A percentile compares a stretch with the other conserved stretches of the same genome.
Conservation (phyloP, 2,113 vertebrate species). For the Speoplatyrhinus poulsoni region DNA sequence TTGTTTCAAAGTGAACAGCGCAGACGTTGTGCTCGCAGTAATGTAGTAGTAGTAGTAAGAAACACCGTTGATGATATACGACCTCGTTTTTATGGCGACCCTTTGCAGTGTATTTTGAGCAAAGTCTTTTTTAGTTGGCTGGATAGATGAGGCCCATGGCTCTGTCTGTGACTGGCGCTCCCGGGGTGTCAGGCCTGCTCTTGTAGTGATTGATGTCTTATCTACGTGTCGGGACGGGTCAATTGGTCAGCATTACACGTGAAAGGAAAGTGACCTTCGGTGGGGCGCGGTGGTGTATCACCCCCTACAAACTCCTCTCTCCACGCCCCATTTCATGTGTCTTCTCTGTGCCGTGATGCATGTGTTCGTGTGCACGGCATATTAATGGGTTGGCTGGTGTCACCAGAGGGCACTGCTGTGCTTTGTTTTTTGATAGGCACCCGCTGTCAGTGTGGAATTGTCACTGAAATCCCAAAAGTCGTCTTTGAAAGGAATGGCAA, state of each 20-base stretch:
- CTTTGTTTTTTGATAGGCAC: constrained; percentile 63
- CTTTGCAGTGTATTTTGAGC: constrained; percentile 16
- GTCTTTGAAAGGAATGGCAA: constrained; percentile 31
- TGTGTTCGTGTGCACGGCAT: constrained; percentile 30
- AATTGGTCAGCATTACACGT: constrained; percentile 63
- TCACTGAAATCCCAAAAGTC: constrained; percentile 35
- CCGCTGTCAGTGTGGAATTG: constrained; percentile 34
- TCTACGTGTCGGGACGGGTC: constrained; percentile 50
- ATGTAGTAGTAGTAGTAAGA: background rate
- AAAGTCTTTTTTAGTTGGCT: constrained; percentile 33
- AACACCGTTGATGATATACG: constrained; percentile 14
- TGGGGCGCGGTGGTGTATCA: constrained; percentile 20
- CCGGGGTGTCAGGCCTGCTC: constrained; percentile 40
- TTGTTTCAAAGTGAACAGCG: background rate
- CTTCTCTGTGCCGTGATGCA: constrained; percentile 37
- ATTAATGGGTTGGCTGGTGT: constrained; percentile 64
- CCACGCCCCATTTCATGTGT: constrained; percentile 37
- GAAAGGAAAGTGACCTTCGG: constrained; percentile 59
- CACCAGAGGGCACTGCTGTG: constrained; percentile 77
- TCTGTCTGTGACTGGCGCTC: constrained; percentile 41
- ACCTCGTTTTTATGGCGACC: background rate
- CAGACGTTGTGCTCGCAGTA: background rate
- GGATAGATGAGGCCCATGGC: constrained; percentile 53
- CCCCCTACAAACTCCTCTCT: constrained; percentile 5
- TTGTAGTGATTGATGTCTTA: constrained; percentile 61